Evolutionary conservation across 2,113 vertebrate genomes (phyloP), one percentile per base, ranked within the genome.

Genomic region (Apteryx mantelli): DNA sequence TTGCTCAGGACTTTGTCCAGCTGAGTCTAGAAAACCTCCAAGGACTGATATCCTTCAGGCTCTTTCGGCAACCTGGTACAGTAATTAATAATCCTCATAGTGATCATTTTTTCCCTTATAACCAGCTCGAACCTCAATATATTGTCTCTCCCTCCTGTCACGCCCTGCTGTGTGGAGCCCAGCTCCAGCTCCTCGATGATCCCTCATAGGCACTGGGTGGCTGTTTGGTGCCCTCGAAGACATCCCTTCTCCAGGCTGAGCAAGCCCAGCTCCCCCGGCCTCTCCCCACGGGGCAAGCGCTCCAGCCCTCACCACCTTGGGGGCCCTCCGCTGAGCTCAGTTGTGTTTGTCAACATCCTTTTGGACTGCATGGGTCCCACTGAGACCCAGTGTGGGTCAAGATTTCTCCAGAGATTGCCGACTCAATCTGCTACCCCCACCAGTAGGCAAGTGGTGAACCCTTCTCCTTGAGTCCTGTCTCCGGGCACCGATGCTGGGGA

Each of bases 191-290:
- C 46, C 24, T 75, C 4, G 2, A 32, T 30, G 21, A 32, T 9
- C 3, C 44, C 19, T 71, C 48, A 19, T 50, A 81, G 61, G 13
- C 15, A 50, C 3, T 61, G 11, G 8, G 14, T 16, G 42, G 46
- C 18, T 53, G 2, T 11, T 24, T 7, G 1, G 4, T 36, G 6
- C 17, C 8, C 4, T 8, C 2, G 3, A 48, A 24, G 36, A 8
- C 2, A 15, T 13, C 12, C 40, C 71, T 80, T 16, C 6, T n/a
- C 14, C 34, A 28, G 25, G 53, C 25, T 55, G 26, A 55, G 26
- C 25, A 55, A 42, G 28, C 6, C 15, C 25, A 58, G 17, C 8
- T 75, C 34, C 17, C 11, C 12, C 34, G 79, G 17, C 2, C 15
- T 48, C 73, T 58, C 7, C 12, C 65, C 22, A 15, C 34, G 48